phyloP scores from a whole-genome alignment of 1,140 invertebrate species.

The Drosophila aff. region DNA sequence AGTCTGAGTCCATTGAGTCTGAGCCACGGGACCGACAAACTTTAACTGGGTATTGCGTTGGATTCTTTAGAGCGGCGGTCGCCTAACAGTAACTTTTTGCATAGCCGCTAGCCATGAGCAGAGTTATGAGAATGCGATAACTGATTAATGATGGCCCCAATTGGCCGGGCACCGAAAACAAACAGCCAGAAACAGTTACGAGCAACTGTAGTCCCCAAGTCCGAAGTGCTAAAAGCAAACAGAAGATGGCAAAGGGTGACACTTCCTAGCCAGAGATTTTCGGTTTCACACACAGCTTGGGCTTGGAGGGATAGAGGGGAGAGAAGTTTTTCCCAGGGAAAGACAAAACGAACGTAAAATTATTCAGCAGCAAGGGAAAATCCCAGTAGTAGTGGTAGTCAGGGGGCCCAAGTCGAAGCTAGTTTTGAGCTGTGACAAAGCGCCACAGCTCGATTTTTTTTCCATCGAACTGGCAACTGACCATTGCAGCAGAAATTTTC shows the following conservation, averaged over 20 bases:
- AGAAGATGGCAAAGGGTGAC: slow-evolving; percentile 11
- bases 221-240: slow-evolving; percentile 22
- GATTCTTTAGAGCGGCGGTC: slow-evolving; percentile 31
- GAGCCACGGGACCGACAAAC: slow-evolving; percentile 9
- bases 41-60: slow-evolving; percentile 27
- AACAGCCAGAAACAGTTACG: slow-evolving; percentile 31
- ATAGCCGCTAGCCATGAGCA: slow-evolving; percentile 47
- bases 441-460: slow-evolving; percentile 69
- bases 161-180: slow-evolving; percentile 33
- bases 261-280: slow-evolving; percentile 6
- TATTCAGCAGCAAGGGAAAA: slow-evolving; percentile 22
- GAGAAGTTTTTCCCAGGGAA: slow-evolving; percentile 48
- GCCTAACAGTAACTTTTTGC: slow-evolving; percentile 56
- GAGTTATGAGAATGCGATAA: slow-evolving; percentile 55
- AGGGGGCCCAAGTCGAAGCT: slow-evolving; percentile 29
- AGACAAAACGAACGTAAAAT: slow-evolving; percentile 44
- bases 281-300: background rate
- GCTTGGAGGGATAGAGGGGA: background rate
- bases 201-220: slow-evolving; percentile 7
- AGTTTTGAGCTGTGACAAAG: slow-evolving; percentile 59
- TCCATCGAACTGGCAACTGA: slow-evolving; percentile 65
- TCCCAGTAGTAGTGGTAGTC: background rate
- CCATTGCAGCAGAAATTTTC: slow-evolving; percentile 67
- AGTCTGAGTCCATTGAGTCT: background rate
- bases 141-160: slow-evolving; percentile 59